Evolutionary conservation across 1,140 invertebrate species (phyloP), one percentile per base, ranked within the genome.

Genomic region (Drusus annulatus): DNA sequence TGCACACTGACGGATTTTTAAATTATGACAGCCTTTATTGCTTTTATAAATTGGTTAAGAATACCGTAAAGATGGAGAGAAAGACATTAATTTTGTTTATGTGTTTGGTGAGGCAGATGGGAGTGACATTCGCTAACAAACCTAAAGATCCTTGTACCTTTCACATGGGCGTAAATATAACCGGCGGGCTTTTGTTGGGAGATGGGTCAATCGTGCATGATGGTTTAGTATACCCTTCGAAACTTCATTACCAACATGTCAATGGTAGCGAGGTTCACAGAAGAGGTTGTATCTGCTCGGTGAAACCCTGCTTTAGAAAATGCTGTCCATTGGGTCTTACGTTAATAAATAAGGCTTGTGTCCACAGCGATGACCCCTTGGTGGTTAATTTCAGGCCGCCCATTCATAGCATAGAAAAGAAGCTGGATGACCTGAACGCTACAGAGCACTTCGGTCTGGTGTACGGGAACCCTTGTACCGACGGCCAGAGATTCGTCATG

Each of bases 241-340:
- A 79, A 6, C 31, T 71, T 5, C n/a, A n/a, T 15, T 83, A 62
- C 79, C 31, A 19, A 4, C 17, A 79, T 73, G 23, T n/a, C 6
- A 65, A 78, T 4, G 25, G 45, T 15, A 51, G 56, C 6, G 60
- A 58, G 8, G 23, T 23, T 15, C 65, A 76, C 51, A 45, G 21
- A 16, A 73, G 77, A 51, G 82, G 82, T 1, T 83, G 82, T 28
- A 19, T 77, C 5, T 83, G 82, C 31, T 6, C 21, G 10, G 10
- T 74, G 17, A 83, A 78, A 51, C 36, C 28, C 5, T 83, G 82
- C 45, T 60, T 77, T 1, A 77, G 80, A 17, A 83, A 83, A 52
- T 83, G 82, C 58, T 83, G 82, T 80, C 74, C 82, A n/a, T 15
- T 60, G 13, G 77, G 80, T 15, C 65, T 52, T 7, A 73, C 23